These are phyloP conservation scores for Phrynocephalus vlangalii DNA, from an alignment of 2,797 vertebrate genomes.

Conservation along the genomic window DNA sequence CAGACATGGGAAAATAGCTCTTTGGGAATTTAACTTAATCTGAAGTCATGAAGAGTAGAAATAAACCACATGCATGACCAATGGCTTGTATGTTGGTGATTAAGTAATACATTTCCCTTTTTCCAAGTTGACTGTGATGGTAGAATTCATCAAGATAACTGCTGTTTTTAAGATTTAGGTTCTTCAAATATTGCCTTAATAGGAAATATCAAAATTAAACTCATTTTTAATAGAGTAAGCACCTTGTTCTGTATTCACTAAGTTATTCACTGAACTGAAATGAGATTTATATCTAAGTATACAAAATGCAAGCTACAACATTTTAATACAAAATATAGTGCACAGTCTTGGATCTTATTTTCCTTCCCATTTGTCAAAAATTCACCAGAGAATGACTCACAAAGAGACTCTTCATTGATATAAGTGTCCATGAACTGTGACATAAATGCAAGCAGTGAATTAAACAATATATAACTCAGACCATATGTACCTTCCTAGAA, in stretches of 20 bases:
- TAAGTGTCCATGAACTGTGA: background rate
- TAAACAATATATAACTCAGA: background rate
- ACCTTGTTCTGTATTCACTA: background rate
- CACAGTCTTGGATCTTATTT: background rate
- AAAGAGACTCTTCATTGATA: background rate
- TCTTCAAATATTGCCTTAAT: background rate
- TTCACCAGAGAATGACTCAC: background rate
- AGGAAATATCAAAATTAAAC: constrained; percentile 2
- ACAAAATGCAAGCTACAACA: background rate
- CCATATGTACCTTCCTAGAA: background rate
- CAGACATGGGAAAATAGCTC: background rate
- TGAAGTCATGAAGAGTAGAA: constrained; percentile 19
- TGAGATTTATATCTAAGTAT: background rate
- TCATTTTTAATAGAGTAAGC: background rate
- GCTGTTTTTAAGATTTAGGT: background rate
- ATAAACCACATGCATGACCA: background rate
- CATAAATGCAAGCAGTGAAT: background rate
- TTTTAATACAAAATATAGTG: background rate
- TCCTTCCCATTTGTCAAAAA: background rate
- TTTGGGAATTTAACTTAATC: background rate
- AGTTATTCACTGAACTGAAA: background rate
- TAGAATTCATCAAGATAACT: background rate
- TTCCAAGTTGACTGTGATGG: background rate
- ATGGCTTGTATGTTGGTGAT: background rate
- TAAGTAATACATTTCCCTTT: background rate